Percentiles rank a stretch among this genome's conserved stretches.
phyloP scores from a whole-genome alignment of 1,140 invertebrate species.

The Papilio aristodemus region DNA sequence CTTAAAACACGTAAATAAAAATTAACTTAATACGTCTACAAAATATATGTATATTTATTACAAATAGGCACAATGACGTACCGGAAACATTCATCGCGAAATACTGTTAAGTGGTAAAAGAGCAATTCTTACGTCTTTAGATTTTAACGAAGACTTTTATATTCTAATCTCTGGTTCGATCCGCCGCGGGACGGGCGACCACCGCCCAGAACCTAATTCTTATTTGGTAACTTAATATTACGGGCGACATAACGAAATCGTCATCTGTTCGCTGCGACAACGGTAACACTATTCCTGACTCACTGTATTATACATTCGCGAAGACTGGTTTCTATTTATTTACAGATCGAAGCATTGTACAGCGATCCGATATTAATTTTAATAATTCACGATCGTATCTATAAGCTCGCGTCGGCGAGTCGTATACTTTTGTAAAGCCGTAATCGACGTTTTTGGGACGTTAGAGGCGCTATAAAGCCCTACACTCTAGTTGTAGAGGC shows the following conservation, averaged over 20 bases:
- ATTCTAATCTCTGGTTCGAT: slow-evolving; percentile 74
- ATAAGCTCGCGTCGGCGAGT: slow-evolving; percentile 57
- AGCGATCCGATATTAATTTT: slow-evolving; percentile 63
- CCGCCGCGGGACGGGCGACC: slow-evolving; percentile 56
- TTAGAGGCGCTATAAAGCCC: neutral
- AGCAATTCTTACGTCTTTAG: slow-evolving; percentile 72
- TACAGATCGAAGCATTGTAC: slow-evolving; percentile 77
- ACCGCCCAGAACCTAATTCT: slow-evolving; percentile 75
- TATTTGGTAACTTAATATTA: slow-evolving; percentile 80
- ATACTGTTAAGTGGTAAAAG: slow-evolving; percentile 77
- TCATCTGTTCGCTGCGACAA: slow-evolving; percentile 69
- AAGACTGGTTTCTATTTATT: slow-evolving; percentile 63
- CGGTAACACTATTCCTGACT: slow-evolving; percentile 74
- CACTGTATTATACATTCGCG: slow-evolving; percentile 68
- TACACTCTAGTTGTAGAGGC: slow-evolving; percentile 61
- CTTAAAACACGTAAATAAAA: slow-evolving; percentile 76
- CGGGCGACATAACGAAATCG: slow-evolving; percentile 75
- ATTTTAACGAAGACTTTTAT: slow-evolving; percentile 75
- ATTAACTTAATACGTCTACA: slow-evolving; percentile 75
- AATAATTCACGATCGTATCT: slow-evolving; percentile 39
- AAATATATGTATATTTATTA: slow-evolving; percentile 74
- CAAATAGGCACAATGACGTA: slow-evolving; percentile 67
- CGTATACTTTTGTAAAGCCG: slow-evolving; percentile 57
- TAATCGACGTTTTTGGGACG: slow-evolving; percentile 20
- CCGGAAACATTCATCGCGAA: slow-evolving; percentile 78